A percentile compares a stretch with the other conserved stretches of the same genome.
These are phyloP conservation scores for Himalopsyche kuldschensis DNA, from an alignment of 2,888 invertebrate genomes.

Conservation along the genomic window DNA sequence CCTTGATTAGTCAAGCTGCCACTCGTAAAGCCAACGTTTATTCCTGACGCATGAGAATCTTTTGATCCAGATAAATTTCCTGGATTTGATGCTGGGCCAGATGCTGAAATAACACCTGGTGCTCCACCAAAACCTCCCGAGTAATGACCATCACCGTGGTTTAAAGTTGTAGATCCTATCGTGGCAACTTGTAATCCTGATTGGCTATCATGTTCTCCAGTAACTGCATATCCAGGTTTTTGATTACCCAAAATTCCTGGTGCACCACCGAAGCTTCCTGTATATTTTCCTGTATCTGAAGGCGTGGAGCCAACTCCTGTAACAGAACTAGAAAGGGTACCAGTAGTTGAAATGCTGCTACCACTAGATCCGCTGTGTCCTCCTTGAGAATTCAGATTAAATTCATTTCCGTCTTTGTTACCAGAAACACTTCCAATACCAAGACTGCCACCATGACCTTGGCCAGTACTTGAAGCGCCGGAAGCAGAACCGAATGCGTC, in stretches of 20 bases:
- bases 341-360: not conserved
- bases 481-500: not conserved
- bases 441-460: not conserved
- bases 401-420: not conserved
- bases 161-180: not conserved
- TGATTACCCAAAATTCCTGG: constrained; percentile 44
- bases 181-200: constrained; percentile 2
- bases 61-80: not conserved
- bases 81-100: constrained; percentile 26
- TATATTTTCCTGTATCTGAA: constrained; percentile 40
- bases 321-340: not conserved
- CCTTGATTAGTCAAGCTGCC: no score
- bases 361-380: not conserved
- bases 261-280: constrained; percentile 47
- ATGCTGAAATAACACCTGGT: constrained; percentile 28
- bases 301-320: not conserved
- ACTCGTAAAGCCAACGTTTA: no score
- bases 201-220: not conserved
- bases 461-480: not conserved
- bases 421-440: not conserved
- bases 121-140: constrained; percentile 29
- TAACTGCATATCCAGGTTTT: constrained; percentile 34
- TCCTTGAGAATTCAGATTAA: not conserved
- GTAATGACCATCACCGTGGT: not conserved
- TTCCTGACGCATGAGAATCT: no score